Percentiles rank a stretch among this genome's conserved stretches.
Conservation (phyloP, 2,113 vertebrate genomes). For the Lycocorax pyrrhopterus region DNA sequence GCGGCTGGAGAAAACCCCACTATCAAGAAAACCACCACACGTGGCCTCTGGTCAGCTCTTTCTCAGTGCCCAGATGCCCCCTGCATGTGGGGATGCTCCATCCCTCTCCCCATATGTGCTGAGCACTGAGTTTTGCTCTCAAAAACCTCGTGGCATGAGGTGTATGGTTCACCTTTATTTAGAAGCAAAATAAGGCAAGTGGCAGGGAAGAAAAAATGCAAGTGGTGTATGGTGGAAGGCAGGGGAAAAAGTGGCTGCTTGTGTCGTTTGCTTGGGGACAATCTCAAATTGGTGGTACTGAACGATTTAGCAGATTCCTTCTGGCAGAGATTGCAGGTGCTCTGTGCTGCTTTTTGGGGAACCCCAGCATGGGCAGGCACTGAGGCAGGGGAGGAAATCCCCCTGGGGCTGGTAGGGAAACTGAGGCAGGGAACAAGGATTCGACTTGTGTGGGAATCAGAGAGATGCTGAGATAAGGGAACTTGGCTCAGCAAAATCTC, state of each 20-base stretch:
- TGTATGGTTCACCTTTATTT: not conserved
- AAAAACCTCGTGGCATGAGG: not conserved
- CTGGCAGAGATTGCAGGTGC: not conserved
- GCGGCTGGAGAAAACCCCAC: not conserved
- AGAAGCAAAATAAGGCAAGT: not conserved
- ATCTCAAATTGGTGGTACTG: not conserved
- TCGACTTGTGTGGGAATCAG: rapidly evolving
- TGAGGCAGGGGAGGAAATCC: not conserved
- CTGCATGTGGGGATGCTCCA: not conserved
- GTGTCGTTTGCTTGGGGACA: rapidly evolving
- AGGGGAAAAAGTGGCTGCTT: too few relatives aligned
- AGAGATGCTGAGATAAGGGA: not conserved
- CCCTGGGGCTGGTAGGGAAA: not conserved
- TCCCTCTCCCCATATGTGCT: not conserved
- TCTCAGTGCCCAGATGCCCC: not conserved
- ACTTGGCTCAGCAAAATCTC: not conserved
- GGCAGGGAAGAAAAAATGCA: not conserved
- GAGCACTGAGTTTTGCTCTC: not conserved
- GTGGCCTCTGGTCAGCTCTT: not conserved
- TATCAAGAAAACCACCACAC: not conserved
- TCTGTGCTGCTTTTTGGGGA: not conserved
- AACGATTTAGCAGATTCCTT: not conserved
- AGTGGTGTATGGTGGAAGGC: not conserved
- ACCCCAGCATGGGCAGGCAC: not conserved
- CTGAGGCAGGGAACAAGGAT: not conserved